Percentiles rank a stretch among this genome's conserved stretches.
phyloP scores from a whole-genome alignment of 2,888 invertebrate species.

The Abrostola triplasia region DNA sequence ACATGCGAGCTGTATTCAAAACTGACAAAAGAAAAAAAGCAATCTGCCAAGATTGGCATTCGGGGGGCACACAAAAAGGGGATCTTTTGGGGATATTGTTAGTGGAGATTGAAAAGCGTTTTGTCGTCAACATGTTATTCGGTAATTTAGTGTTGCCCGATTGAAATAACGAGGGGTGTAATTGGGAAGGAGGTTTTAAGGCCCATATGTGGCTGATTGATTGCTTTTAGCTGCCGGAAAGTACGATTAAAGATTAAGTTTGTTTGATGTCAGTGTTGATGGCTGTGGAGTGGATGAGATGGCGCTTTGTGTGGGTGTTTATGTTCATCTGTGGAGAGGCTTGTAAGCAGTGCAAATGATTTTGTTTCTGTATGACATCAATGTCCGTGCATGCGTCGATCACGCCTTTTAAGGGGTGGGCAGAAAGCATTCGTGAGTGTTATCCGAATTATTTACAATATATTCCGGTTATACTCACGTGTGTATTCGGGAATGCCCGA shows the following conservation, averaged over 20 bases:
- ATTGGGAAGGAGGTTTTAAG: slow-evolving; percentile 79
- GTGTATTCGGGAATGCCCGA: too few species aligned
- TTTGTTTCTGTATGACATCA: too few species aligned
- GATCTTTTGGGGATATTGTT: slow-evolving; percentile 74
- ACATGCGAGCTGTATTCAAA: slow-evolving; percentile 84
- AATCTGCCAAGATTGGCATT: slow-evolving; percentile 87
- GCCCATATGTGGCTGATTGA: slow-evolving; percentile 79
- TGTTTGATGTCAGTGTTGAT: slow-evolving; percentile 54
- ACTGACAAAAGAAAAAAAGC: slow-evolving; percentile 88
- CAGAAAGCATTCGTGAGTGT: too few species aligned
- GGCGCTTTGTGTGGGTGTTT: too few species aligned
- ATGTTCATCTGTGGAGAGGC: too few species aligned
- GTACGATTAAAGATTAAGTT: slow-evolving; percentile 50
- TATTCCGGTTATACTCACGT: too few species aligned
- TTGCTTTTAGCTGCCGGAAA: slow-evolving; percentile 72
- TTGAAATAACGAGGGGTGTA: slow-evolving; percentile 80
- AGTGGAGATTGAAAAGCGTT: slow-evolving; percentile 85
- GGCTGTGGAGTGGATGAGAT: slow-evolving; percentile 13
- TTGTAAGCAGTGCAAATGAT: too few species aligned
- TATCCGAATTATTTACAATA: too few species aligned
- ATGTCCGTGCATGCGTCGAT: too few species aligned
- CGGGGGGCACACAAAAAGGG: slow-evolving; percentile 72
- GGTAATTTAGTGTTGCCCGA: slow-evolving; percentile 87
- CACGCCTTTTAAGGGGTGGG: too few species aligned
- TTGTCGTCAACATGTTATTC: slow-evolving; percentile 87